phyloP scores from a whole-genome alignment of 2,797 vertebrate species.

The Enteromius fasciolatus region DNA sequence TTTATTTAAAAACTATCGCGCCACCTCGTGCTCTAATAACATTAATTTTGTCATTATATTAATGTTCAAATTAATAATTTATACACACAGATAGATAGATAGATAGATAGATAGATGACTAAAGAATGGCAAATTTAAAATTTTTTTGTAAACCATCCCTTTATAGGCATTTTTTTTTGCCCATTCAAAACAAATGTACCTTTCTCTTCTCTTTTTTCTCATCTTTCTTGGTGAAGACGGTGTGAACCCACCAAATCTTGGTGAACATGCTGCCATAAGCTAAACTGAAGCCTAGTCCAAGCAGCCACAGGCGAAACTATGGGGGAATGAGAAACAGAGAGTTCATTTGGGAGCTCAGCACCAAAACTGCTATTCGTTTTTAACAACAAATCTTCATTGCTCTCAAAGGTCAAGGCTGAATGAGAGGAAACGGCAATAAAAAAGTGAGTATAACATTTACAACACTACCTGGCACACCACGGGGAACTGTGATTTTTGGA shows the following conservation, averaged over 20 bases:
- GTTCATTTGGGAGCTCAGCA: background rate
- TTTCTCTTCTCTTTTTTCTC: slow-evolving; percentile 95
- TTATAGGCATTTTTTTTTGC: background rate
- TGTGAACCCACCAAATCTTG: slow-evolving; percentile 99
- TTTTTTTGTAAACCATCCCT: too few species aligned
- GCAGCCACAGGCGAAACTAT: slow-evolving; percentile 92
- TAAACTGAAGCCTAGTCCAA: slow-evolving; percentile 91
- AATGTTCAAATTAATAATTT: too few species aligned
- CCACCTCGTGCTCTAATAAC: too few species aligned
- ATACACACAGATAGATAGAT: too few species aligned
- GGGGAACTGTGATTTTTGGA: slow-evolving; percentile 84
- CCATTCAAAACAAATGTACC: slow-evolving; percentile 69
- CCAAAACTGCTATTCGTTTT: background rate
- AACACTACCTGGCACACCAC: slow-evolving; percentile 90
- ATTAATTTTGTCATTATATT: too few species aligned
- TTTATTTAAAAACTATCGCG: too few species aligned
- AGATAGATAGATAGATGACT: too few species aligned
- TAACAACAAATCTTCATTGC: slow-evolving; percentile 53
- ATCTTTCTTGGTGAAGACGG: slow-evolving; percentile 94
- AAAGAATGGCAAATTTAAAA: too few species aligned
- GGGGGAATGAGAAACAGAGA: slow-evolving; percentile 3
- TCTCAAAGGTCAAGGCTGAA: slow-evolving; percentile 53
- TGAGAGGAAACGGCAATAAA: background rate
- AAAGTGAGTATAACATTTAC: background rate
- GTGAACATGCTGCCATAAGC: slow-evolving; percentile 98